Conservation (phyloP, 1,140 invertebrate genomes). For the Eubasilissa regina region DNA sequence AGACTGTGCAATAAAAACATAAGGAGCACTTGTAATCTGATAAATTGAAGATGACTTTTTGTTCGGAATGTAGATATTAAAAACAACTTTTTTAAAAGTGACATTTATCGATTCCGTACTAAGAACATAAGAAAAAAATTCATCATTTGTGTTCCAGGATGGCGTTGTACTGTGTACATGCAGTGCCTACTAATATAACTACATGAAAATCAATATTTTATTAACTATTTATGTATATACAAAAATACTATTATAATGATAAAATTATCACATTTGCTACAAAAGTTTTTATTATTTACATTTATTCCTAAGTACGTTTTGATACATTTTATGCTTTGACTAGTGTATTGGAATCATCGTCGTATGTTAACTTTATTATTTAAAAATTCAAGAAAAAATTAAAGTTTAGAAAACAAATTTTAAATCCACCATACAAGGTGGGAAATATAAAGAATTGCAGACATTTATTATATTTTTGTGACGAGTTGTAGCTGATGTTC, state of each 20-base stretch:
- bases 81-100: too few species aligned
- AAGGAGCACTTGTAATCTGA: too few species aligned
- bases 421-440: background rate
- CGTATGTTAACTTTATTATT: background rate
- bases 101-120: too few species aligned
- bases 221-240: background rate
- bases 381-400: background rate
- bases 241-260: conserved; percentile 1
- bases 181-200: too few species aligned
- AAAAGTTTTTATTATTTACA: conserved; percentile 12
- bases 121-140: too few species aligned
- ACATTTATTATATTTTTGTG: background rate
- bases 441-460: background rate
- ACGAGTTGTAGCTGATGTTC: too few species aligned
- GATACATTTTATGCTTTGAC: background rate
- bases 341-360: background rate
- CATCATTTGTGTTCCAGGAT: too few species aligned
- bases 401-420: background rate
- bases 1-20: too few species aligned
- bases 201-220: background rate
- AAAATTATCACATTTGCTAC: conserved; percentile 31
- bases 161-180: too few species aligned
- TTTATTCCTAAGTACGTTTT: background rate
- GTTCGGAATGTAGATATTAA: too few species aligned
- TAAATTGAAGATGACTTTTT: too few species aligned